Evolutionary conservation across 2,113 vertebrate species (phyloP), one percentile per base, ranked within the genome.

Genomic region (Climacteris rufus): DNA sequence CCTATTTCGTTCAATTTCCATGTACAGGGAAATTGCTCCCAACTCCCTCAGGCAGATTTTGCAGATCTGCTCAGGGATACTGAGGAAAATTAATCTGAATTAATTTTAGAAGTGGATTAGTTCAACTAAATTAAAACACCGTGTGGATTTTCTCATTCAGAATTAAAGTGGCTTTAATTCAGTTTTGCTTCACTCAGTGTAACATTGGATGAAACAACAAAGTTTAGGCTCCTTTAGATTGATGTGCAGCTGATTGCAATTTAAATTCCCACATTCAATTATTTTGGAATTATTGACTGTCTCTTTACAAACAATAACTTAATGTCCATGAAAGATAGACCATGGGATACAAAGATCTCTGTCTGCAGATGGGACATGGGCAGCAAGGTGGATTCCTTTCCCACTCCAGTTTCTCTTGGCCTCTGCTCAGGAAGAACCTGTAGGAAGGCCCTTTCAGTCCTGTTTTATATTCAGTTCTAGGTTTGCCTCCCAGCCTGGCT

Each of bases 21-120:
- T 52, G 63, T 47, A 84, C 87, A 91, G 87, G 44, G 72, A 95
- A 94, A 94, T 87, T 87, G 93, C 77, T 95, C 89, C 93, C 80
- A 76, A 17, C 69, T 95, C 93, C 95, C 94, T 94, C 91, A 79
- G 96, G 94, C 96, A 95, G 87, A 28, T 96, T 79, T 79, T 85
- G 54, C 59, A 95, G 92, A 92, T 92, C 94, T 95, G 87, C 63
- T 92, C 60, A 87, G 74, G 95, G 96, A 97, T 92, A 95, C 87
- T 96, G 89, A 91, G 91, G 94, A 97, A 96, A 96, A 95, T 96
- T 89, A 95, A 94, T 95, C 91, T 95, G 95, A 96, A 96, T 94
- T 97, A 94, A 94, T 96, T 95, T 97, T 84, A 89, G 93, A 97
- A 95, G 87, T 95, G 91, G 87, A 92, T 97, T 97, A 96, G 94